Evolutionary conservation across 2,113 vertebrate genomes (phyloP).

Genomic region (Fukomys damarensis): DNA sequence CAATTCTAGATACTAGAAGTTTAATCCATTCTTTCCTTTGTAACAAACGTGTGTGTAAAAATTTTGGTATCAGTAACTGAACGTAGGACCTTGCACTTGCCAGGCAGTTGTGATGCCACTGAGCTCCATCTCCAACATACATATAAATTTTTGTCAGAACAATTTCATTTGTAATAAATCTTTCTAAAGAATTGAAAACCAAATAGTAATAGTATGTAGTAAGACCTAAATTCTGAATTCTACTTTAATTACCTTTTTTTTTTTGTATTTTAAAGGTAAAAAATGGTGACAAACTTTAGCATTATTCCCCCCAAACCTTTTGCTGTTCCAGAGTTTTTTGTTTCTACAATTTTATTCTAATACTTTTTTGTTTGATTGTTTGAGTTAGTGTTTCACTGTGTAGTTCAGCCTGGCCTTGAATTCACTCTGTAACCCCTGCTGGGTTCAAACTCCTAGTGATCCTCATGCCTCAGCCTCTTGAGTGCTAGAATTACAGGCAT

Average conservation of each 20-base stretch:
- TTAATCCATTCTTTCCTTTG: neutral
- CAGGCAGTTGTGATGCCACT: too few species aligned
- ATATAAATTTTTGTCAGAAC: neutral
- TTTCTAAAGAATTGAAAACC: neutral
- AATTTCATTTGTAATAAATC: slow-evolving; percentile 45
- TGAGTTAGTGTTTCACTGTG: neutral
- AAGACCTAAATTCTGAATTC: neutral
- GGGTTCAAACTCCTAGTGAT: neutral
- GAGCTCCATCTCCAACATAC: too few species aligned
- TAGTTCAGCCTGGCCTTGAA: neutral
- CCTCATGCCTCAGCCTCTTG: neutral
- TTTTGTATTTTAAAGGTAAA: neutral
- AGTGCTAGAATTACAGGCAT: neutral
- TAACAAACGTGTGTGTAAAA: neutral
- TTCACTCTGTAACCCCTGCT: too few species aligned
- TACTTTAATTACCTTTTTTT: neutral
- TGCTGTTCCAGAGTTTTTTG: neutral
- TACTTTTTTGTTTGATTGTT: neutral
- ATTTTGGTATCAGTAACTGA: too few species aligned
- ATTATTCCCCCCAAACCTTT: neutral
- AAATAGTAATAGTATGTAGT: neutral
- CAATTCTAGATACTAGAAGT: neutral
- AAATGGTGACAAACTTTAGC: neutral
- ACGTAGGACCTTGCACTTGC: too few species aligned
- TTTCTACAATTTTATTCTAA: neutral